phyloP scores from a whole-genome alignment of 2,888 invertebrate species.

The Drepana falcataria region DNA sequence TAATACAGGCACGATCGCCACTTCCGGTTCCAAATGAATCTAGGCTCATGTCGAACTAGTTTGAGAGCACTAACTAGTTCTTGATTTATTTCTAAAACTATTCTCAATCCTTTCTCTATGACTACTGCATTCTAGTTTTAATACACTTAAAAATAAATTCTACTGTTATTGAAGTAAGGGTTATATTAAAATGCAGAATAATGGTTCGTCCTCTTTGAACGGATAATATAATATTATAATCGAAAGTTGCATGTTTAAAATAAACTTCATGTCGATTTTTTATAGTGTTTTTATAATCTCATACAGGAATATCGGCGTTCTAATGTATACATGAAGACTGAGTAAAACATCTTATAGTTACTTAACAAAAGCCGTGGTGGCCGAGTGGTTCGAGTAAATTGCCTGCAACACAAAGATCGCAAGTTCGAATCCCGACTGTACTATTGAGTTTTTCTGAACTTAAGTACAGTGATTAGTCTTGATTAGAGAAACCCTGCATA shows the following conservation, averaged over 20 bases:
- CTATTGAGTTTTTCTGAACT: too few relatives aligned
- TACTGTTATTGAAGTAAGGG: neutral
- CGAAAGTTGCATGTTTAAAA: constrained; percentile 24
- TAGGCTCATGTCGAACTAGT: neutral
- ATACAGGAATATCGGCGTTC: neutral
- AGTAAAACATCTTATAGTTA: too few relatives aligned
- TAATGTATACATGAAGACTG: neutral
- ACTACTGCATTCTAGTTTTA: neutral
- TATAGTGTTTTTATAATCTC: neutral
- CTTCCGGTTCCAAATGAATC: constrained; percentile 27
- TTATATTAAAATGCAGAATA: constrained; percentile 3
- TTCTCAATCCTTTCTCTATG: neutral
- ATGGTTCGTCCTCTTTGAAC: constrained; percentile 19
- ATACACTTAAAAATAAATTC: neutral
- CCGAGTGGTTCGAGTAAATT: too few relatives aligned
- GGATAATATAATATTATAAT: constrained; percentile 22
- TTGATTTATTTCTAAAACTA: neutral
- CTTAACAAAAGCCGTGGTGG: too few relatives aligned
- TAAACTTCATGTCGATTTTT: constrained; percentile 17
- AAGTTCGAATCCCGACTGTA: too few relatives aligned
- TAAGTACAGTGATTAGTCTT: too few relatives aligned
- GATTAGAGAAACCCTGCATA: too few relatives aligned
- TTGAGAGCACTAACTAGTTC: neutral
- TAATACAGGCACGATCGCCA: constrained; percentile 9
- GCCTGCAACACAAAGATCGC: too few relatives aligned